These are phyloP conservation scores for Phenacoccus solenopsis DNA, from an alignment of 1,140 invertebrate genomes.

Conservation along the genomic window DNA sequence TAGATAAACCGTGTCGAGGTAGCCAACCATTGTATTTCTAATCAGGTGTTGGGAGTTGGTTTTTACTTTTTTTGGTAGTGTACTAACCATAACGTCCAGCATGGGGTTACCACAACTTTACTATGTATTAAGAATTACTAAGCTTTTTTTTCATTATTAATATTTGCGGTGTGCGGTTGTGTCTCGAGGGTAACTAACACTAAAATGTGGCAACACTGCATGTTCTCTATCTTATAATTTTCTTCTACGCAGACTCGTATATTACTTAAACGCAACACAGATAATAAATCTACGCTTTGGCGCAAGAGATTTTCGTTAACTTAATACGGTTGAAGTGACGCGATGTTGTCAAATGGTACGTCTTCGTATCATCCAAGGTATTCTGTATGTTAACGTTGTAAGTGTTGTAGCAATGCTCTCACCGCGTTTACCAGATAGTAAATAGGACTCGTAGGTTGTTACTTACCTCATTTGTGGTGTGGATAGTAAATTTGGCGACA, in stretches of 20 bases:
- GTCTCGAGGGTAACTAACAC: neutral
- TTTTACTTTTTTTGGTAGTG: neutral
- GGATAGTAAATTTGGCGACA: too few species aligned
- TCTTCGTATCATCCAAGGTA: neutral
- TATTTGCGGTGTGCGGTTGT: neutral
- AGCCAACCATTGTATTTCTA: neutral
- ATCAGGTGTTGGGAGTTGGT: too few species aligned
- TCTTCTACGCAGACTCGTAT: too few species aligned
- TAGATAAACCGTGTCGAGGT: neutral
- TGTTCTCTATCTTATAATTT: neutral
- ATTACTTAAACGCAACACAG: too few species aligned
- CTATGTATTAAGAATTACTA: too few species aligned
- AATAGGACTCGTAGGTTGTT: too few species aligned
- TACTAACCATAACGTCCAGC: neutral
- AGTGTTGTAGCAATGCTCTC: too few species aligned
- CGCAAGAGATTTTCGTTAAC: neutral
- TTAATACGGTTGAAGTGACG: neutral
- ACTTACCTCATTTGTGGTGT: too few species aligned
- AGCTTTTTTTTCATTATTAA: neutral
- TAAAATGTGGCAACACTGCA: neutral
- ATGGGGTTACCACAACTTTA: too few species aligned
- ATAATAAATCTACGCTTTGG: too few species aligned
- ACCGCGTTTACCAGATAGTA: too few species aligned
- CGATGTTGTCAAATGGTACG: neutral
- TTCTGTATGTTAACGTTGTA: too few species aligned